Percentiles rank a stretch among this genome's conserved stretches.
Conservation (phyloP, 2,113 vertebrate species). For the Acinonyx jubatus region DNA sequence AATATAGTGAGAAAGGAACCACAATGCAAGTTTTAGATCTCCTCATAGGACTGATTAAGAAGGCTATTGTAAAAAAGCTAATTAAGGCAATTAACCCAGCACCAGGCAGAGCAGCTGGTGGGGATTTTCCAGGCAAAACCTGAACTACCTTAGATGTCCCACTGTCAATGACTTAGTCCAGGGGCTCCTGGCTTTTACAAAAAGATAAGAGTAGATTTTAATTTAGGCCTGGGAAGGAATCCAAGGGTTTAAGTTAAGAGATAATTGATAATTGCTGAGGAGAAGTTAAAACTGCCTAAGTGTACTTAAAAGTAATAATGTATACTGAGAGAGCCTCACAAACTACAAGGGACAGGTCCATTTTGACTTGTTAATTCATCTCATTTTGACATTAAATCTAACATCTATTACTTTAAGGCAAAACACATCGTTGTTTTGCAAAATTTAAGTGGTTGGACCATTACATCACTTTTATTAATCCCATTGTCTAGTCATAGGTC, state of each 20-base stretch:
- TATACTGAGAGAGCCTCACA: background rate
- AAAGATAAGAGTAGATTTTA: slow-evolving; percentile 59
- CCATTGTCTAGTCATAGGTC: background rate
- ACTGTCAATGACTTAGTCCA: slow-evolving; percentile 1
- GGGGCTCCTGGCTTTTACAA: background rate
- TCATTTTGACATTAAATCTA: background rate
- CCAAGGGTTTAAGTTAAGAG: slow-evolving; percentile 66
- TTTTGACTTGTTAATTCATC: background rate
- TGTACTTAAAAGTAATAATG: slow-evolving; percentile 47
- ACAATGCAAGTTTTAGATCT: background rate
- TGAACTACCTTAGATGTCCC: slow-evolving; percentile 26
- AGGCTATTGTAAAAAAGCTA: slow-evolving; percentile 65
- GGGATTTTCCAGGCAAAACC: slow-evolving; percentile 62
- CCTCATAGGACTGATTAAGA: slow-evolving; percentile 62
- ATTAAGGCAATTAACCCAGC: slow-evolving; percentile 78
- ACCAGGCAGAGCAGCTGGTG: slow-evolving; percentile 66
- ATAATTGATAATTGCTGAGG: slow-evolving; percentile 65
- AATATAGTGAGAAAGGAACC: slow-evolving; percentile 26
- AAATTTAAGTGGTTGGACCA: background rate
- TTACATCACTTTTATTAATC: background rate
- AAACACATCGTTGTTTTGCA: background rate
- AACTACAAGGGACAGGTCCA: background rate
- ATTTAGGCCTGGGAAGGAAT: slow-evolving; percentile 59
- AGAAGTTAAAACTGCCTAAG: slow-evolving; percentile 53
- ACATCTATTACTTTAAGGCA: background rate